Evolutionary conservation across 1,140 invertebrate species (phyloP), one percentile per base, ranked within the genome.

Genomic region (Ostrea edulis): DNA sequence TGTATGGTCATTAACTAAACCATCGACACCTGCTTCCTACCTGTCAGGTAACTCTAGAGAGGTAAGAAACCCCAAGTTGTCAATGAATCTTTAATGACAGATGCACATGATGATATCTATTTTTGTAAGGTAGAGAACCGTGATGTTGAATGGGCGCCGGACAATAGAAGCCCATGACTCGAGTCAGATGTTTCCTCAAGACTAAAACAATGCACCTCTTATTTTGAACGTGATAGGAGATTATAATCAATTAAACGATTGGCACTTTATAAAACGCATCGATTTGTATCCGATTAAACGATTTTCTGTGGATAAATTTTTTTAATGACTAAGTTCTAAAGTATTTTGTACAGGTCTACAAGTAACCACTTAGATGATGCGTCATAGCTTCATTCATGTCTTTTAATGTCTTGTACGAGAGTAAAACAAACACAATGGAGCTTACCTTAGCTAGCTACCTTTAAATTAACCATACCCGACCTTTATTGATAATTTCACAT

Each of bases 201-300:
- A 11, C 68, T 77, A 77, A 77, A 25, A 77, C 68, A 77, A 77
- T 77, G 25, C 8, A 8, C 11, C 25, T 25, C 68, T 35, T 77
- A 25, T 77, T 35, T 25, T 68, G 65, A 68, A n/a, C 22, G 65
- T 68, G 65, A 68, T 35, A 77, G 68, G 29, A 77, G 68, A 77
- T 77, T 77, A 77, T 35, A 77, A 77, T 77, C 68, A 77, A 77
- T 77, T 77, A 77, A 77, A 77, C 68, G 68, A 77, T 77, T 77
- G 68, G 68, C 68, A 77, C 68, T 77, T 77, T 77, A 77, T 77
- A 77, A 77, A 29, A 77, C 68, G 68, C 68, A 77, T 77, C 68
- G 68, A 77, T 77, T 29, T 25, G 68, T 29, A 77, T 77, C 68
- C 68, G 68, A 77, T 77, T 77, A 77, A 77, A 77, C 29, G 25